Percentiles rank a stretch among this genome's conserved stretches.
These are phyloP conservation scores for Cataglyphis rosenhaueri DNA, from an alignment of 2,888 invertebrate species.

Conservation along the genomic window DNA sequence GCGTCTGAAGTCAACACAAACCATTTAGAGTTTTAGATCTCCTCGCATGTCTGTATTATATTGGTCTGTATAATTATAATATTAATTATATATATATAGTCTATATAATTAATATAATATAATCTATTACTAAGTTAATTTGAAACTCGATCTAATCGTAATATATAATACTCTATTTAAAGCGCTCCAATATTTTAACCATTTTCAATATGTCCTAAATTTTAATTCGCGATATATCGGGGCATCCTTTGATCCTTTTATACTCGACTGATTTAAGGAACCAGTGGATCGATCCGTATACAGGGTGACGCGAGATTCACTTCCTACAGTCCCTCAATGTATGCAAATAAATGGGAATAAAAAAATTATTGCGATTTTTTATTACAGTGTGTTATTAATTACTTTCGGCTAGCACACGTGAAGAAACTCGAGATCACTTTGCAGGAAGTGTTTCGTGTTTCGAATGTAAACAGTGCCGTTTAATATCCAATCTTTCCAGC, in stretches of 20 bases:
- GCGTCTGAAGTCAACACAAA: neutral
- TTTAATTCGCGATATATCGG: constrained; percentile 12
- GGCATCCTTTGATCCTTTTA: constrained; percentile 26
- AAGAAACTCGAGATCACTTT: constrained; percentile 4
- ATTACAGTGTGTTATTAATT: neutral
- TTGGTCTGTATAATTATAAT: too few relatives aligned
- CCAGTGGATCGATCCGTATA: neutral
- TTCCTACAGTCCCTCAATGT: neutral
- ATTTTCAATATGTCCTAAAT: neutral
- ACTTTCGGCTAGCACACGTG: neutral
- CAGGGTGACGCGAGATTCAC: neutral
- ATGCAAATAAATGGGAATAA: neutral
- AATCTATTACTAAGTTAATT: neutral
- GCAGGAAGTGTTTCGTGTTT: neutral
- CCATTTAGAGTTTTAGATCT: neutral
- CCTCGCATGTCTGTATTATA: neutral
- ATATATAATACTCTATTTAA: neutral
- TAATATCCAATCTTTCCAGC: constrained; percentile 21
- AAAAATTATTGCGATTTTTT: neutral
- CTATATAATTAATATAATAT: too few relatives aligned
- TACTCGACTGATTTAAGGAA: neutral
- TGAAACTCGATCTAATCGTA: neutral
- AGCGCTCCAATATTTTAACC: constrained; percentile 1
- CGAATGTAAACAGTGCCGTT: constrained; percentile 21
- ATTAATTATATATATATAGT: too few relatives aligned